phyloP scores from a whole-genome alignment of 2,113 vertebrate genomes.

The Equus quagga region DNA sequence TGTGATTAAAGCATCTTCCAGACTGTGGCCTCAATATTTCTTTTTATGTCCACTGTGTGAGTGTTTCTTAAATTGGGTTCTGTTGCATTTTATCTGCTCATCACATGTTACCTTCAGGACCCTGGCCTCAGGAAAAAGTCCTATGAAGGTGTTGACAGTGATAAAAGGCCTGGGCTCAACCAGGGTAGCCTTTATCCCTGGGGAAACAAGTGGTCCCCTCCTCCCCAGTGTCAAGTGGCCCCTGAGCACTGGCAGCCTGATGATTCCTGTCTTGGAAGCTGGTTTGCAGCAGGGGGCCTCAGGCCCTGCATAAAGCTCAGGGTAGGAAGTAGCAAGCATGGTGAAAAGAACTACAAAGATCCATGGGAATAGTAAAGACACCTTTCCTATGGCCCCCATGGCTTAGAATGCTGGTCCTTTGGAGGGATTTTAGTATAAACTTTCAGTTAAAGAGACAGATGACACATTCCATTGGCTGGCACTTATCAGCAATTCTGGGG shows the following conservation, averaged over 20 bases:
- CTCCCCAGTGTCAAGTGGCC: neutral
- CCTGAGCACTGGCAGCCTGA: fast-evolving
- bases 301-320: neutral
- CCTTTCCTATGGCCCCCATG: neutral
- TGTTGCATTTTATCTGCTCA: neutral
- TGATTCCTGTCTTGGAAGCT: neutral
- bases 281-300: neutral
- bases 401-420: neutral
- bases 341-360: neutral
- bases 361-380: fast-evolving
- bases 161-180: neutral
- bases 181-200: neutral
- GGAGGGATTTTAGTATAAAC: neutral
- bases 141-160: neutral
- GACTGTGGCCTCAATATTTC: neutral
- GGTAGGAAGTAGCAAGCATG: neutral
- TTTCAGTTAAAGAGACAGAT: neutral
- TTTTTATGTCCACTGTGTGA: neutral
- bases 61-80: neutral
- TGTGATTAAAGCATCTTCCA: neutral
- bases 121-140: neutral
- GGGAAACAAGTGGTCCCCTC: neutral
- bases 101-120: neutral
- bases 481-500: neutral
- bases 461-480: neutral